These are phyloP conservation scores for Bujurquina vittata DNA, from an alignment of 2,113 vertebrate genomes.

Conservation along the genomic window DNA sequence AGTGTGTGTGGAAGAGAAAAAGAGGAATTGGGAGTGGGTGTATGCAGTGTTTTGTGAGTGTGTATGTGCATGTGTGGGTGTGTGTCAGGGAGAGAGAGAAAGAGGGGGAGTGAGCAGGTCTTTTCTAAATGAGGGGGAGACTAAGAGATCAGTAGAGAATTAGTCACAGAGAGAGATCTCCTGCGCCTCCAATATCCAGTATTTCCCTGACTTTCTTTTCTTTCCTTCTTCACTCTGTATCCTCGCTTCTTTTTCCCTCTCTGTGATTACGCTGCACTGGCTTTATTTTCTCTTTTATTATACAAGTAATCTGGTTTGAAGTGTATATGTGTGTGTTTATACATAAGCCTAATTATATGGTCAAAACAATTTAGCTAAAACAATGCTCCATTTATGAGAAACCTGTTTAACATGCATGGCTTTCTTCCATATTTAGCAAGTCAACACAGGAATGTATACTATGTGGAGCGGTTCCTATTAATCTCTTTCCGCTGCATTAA, in stretches of 20 bases:
- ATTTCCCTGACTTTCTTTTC: constrained; percentile 30
- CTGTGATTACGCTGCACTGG: not conserved
- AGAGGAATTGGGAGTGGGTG: constrained; percentile 57
- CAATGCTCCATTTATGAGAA: not conserved
- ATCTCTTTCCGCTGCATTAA: constrained; percentile 29
- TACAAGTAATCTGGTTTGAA: not conserved
- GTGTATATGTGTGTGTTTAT: not conserved
- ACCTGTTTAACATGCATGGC: not conserved
- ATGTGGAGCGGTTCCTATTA: not conserved
- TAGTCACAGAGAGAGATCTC: constrained; percentile 61
- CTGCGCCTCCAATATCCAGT: constrained; percentile 41
- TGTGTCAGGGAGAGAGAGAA: constrained; percentile 34
- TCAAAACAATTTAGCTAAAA: constrained; percentile 16
- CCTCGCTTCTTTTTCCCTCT: not conserved
- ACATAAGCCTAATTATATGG: constrained; percentile 7
- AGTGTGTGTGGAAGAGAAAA: constrained; percentile 14
- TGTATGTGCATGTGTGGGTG: constrained; percentile 13
- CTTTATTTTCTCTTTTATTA: constrained; percentile 5
- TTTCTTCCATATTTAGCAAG: constrained; percentile 17
- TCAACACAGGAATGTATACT: not conserved
- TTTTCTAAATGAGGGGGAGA: constrained; percentile 71
- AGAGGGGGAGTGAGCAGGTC: constrained; percentile 54
- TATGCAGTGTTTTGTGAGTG: constrained; percentile 35
- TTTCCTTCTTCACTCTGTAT: not conserved
- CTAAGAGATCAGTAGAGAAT: constrained; percentile 59